A percentile compares a stretch with the other conserved stretches of the same genome.
phyloP scores from a whole-genome alignment of 2,113 vertebrate species.

The Colius striatus region DNA sequence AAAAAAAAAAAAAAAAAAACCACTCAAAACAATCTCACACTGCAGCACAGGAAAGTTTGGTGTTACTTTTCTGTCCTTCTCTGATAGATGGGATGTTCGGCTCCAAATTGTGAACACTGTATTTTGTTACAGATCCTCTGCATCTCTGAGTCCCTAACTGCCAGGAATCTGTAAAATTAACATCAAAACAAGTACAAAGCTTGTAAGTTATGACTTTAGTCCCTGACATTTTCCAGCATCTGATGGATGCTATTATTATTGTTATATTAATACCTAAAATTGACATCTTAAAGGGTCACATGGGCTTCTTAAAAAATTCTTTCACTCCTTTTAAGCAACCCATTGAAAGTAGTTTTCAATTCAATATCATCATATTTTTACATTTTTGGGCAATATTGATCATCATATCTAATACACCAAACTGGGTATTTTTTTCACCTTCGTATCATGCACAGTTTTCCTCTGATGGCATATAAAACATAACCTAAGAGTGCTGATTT shows the following conservation, averaged over 20 bases:
- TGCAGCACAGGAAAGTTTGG: not conserved
- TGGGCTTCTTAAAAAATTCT: not conserved
- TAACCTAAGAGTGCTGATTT: not conserved
- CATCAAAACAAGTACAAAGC: not conserved
- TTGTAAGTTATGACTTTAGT: not conserved
- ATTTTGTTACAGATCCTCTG: not conserved
- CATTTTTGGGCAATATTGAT: not conserved
- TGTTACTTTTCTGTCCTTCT: not conserved
- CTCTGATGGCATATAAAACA: not conserved
- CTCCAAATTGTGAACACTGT: not conserved
- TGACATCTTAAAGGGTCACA: not conserved
- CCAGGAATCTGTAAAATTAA: not conserved
- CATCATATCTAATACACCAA: not conserved
- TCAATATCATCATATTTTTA: not conserved
- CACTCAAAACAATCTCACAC: rapidly evolving
- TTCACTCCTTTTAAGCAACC: not conserved
- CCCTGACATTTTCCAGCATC: not conserved
- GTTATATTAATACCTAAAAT: not conserved
- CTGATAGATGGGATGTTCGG: not conserved
- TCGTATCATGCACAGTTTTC: not conserved
- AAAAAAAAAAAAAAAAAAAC: not conserved
- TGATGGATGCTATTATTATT: not conserved
- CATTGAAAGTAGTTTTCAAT: not conserved
- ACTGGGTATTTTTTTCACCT: not conserved
- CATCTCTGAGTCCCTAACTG: not conserved